These are phyloP conservation scores for Nephotettix cincticeps DNA, from an alignment of 1,140 invertebrate genomes.

Conservation along the genomic window DNA sequence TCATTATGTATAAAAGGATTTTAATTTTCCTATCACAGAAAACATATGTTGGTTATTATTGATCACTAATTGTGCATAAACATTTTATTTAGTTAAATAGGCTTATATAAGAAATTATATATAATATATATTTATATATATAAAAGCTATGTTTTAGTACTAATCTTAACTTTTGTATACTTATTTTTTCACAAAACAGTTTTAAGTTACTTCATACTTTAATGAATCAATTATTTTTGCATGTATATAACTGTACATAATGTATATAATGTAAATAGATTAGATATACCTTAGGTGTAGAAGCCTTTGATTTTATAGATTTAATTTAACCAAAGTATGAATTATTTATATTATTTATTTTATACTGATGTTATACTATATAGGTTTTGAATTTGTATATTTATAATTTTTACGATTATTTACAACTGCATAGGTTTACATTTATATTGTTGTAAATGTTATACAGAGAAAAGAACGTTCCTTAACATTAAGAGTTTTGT, in stretches of 20 bases:
- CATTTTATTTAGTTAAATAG: no score
- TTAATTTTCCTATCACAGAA: no score
- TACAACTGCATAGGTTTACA: neutral
- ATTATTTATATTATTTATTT: conserved; percentile 13
- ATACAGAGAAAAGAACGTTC: neutral
- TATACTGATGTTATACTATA: neutral
- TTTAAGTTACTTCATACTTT: neutral
- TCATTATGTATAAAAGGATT: no score
- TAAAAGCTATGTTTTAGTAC: no score
- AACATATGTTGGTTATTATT: no score
- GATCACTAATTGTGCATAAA: no score
- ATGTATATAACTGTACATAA: conserved; percentile 2
- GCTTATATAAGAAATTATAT: no score
- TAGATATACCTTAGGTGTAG: neutral
- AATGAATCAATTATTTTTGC: neutral
- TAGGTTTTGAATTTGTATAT: neutral
- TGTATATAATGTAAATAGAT: neutral
- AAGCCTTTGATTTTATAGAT: neutral
- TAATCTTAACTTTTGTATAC: neutral
- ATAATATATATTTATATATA: no score
- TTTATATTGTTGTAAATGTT: neutral
- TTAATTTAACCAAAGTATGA: neutral
- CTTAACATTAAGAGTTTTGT: neutral
- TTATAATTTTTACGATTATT: neutral
- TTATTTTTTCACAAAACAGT: neutral